A percentile compares a stretch with the other conserved stretches of the same genome.
phyloP scores from a whole-genome alignment of 1,140 invertebrate species.

The Idris sp. region DNA sequence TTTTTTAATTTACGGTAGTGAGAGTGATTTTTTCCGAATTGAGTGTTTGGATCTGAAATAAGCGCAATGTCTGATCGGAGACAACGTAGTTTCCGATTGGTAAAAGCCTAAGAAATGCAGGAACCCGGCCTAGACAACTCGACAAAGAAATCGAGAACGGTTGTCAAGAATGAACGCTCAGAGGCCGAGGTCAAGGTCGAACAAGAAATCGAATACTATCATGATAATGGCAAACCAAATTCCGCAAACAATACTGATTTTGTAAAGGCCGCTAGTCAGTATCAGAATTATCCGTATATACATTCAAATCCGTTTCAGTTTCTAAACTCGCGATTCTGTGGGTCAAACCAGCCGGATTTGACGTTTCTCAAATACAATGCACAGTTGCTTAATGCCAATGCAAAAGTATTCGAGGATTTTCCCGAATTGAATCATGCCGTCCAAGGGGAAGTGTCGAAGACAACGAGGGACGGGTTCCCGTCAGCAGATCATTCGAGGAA shows the following conservation, averaged over 20 bases:
- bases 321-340: slow-evolving; percentile 44
- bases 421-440: slow-evolving; percentile 8
- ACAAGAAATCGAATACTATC: slow-evolving; percentile 40
- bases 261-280: slow-evolving; percentile 21
- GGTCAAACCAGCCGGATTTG: slow-evolving; percentile 20
- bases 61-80: slow-evolving; percentile 29
- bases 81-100: slow-evolving; percentile 6
- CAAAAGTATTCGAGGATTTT: slow-evolving; percentile 42
- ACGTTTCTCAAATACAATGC: slow-evolving; percentile 15
- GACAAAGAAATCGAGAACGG: slow-evolving; percentile 41
- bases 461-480: slow-evolving; percentile 2
- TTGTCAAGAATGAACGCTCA: slow-evolving; percentile 35
- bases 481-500: slow-evolving; percentile 16
- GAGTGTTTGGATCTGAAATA: no score
- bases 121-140: slow-evolving; percentile 17
- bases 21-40: no score
- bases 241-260: slow-evolving; percentile 40
- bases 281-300: slow-evolving; percentile 49
- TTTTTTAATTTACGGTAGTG: no score
- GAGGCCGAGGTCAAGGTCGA: slow-evolving; percentile 63
- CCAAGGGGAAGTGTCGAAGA: slow-evolving; percentile 1
- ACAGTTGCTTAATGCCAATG: neutral
- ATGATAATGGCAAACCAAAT: slow-evolving; percentile 30
- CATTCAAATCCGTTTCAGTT: slow-evolving; percentile 50
- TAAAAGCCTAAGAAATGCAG: slow-evolving; percentile 48